Evolutionary conservation across 2,113 vertebrate genomes (phyloP).

Genomic region (Pithys albifrons): DNA sequence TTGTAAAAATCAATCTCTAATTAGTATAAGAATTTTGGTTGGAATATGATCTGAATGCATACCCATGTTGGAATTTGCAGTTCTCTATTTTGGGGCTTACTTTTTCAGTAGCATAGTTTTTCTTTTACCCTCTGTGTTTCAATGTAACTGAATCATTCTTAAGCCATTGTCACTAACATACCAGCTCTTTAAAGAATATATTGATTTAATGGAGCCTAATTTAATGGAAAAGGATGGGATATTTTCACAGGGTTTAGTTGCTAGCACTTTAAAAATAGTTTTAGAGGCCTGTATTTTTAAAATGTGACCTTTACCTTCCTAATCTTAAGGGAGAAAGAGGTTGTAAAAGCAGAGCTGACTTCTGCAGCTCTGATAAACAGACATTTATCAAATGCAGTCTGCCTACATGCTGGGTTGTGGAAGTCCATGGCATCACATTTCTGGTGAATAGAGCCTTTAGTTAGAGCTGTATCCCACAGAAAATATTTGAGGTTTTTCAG

Average conservation of each 20-base stretch:
- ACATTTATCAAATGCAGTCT: constrained; percentile 25
- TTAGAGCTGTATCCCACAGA: constrained; percentile 41
- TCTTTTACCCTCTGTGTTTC: background rate
- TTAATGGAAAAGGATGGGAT: background rate
- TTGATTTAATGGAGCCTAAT: background rate
- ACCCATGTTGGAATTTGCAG: background rate
- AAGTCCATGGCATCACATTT: constrained; percentile 41
- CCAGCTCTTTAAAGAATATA: background rate
- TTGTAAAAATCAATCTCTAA: constrained; percentile 13
- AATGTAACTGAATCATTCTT: background rate
- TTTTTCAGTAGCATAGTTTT: background rate
- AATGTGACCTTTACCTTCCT: constrained; percentile 9
- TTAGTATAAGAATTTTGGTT: constrained; percentile 25
- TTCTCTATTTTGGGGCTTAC: background rate
- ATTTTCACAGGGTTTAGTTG: background rate
- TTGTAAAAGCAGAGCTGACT: constrained; percentile 35
- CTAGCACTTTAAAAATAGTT: background rate
- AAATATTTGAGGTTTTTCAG: constrained; percentile 70
- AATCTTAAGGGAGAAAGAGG: background rate
- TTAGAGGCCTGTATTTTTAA: background rate
- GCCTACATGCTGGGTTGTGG: constrained; percentile 5
- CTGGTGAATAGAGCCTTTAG: constrained; percentile 56
- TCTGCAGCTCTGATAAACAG: constrained; percentile 40
- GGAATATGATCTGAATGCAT: background rate
- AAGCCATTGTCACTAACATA: background rate